Evolutionary conservation across 2,797 vertebrate species (phyloP).

Genomic region (Chelidonichthys spinosus): DNA sequence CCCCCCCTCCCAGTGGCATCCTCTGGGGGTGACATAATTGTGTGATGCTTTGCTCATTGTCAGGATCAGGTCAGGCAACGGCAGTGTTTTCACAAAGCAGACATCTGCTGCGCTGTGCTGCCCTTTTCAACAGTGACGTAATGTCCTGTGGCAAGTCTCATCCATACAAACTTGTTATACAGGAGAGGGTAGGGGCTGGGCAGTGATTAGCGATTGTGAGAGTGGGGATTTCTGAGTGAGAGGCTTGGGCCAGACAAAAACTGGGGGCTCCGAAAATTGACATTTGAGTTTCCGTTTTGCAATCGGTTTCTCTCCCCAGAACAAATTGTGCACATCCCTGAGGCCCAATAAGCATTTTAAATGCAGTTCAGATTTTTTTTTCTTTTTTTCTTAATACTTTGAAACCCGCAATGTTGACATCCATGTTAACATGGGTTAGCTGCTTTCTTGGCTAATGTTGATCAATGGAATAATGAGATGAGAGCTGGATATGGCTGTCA

Average conservation of each 20-base stretch:
- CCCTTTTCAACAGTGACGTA: constrained; percentile 77
- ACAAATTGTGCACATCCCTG: not conserved
- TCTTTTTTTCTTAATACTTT: not conserved
- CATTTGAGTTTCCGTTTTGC: not conserved
- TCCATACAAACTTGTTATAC: constrained; percentile 27
- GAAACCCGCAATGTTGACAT: not conserved
- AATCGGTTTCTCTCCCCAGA: not conserved
- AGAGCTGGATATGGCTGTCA: not conserved
- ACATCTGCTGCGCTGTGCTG: constrained; percentile 79
- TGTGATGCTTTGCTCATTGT: constrained; percentile 80
- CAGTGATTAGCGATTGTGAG: constrained; percentile 36
- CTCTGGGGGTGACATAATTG: constrained; percentile 69
- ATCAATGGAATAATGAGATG: not conserved
- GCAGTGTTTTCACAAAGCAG: constrained; percentile 79
- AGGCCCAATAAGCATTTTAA: not conserved
- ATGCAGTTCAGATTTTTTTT: not conserved
- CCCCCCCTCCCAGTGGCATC: constrained; percentile 14
- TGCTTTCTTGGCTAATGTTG: not conserved
- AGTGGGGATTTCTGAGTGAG: constrained; percentile 26
- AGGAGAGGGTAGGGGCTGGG: constrained; percentile 8
- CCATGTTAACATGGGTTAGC: not conserved
- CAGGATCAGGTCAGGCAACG: constrained; percentile 71
- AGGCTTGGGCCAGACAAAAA: constrained; percentile 12
- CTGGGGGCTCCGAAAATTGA: not conserved
- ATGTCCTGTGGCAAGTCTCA: constrained; percentile 61